Evolutionary conservation across 2,113 vertebrate species (phyloP).

Genomic region (Plotosus lineatus): DNA sequence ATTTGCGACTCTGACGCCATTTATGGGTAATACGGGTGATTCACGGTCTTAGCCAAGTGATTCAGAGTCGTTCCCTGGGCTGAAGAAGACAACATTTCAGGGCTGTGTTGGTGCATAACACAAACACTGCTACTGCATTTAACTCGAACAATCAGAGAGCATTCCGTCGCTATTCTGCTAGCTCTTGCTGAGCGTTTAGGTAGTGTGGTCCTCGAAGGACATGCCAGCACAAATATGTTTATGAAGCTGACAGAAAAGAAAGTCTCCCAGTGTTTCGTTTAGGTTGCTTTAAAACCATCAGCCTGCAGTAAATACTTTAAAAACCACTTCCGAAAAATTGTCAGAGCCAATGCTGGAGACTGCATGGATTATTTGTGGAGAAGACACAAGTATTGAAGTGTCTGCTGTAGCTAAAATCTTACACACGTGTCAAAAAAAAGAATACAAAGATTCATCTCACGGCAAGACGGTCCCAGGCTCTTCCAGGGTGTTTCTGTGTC

Average conservation of each 20-base stretch:
- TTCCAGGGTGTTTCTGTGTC: no score
- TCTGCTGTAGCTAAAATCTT: neutral
- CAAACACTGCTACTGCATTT: neutral
- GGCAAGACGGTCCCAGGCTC: no score
- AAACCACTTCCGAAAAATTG: neutral
- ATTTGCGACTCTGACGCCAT: slow-evolving; percentile 63
- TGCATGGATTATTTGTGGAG: neutral
- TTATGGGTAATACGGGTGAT: slow-evolving; percentile 55
- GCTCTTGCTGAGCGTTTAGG: slow-evolving; percentile 20
- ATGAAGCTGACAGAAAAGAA: slow-evolving; percentile 36
- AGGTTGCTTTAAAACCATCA: neutral
- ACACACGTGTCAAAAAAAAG: no score
- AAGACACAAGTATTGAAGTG: neutral
- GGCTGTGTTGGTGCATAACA: slow-evolving; percentile 3
- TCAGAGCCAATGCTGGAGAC: neutral
- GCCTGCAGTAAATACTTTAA: slow-evolving; percentile 4
- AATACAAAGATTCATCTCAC: neutral
- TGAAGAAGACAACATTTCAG: slow-evolving; percentile 13
- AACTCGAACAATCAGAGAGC: slow-evolving; percentile 2
- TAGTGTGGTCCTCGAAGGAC: slow-evolving; percentile 14
- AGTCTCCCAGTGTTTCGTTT: slow-evolving; percentile 17
- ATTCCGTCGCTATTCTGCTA: slow-evolving; percentile 5
- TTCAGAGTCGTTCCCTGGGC: slow-evolving; percentile 44
- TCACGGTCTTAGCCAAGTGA: slow-evolving; percentile 40
- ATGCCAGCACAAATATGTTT: slow-evolving; percentile 40